Percentiles rank a stretch among this genome's conserved stretches.
These are phyloP conservation scores for Urosaurus nigricauda DNA, from an alignment of 2,797 vertebrate species.

Conservation along the genomic window DNA sequence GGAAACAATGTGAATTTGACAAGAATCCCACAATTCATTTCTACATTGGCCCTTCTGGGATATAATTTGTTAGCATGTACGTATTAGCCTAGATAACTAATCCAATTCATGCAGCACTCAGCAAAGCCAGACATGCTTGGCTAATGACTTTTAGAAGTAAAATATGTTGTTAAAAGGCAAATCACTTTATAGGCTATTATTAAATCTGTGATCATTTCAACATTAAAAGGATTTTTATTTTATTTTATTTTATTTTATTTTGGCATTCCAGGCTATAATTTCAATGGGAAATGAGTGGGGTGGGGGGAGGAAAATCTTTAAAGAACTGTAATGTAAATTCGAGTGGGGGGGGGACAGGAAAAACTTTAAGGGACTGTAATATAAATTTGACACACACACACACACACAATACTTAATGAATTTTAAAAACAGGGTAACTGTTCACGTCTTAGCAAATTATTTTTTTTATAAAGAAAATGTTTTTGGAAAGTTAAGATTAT, in stretches of 20 bases:
- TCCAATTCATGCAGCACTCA: slow-evolving; percentile 67
- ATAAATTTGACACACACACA: not conserved
- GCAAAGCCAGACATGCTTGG: slow-evolving; percentile 66
- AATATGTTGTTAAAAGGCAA: slow-evolving; percentile 70
- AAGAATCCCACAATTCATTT: slow-evolving; percentile 82
- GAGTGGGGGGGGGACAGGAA: not conserved
- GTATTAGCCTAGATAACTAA: slow-evolving; percentile 74
- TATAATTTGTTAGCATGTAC: slow-evolving; percentile 77
- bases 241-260: slow-evolving; percentile 62
- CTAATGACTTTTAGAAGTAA: slow-evolving; percentile 68
- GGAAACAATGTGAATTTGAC: slow-evolving; percentile 81
- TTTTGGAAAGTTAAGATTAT: slow-evolving; percentile 51
- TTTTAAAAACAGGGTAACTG: slow-evolving; percentile 55
- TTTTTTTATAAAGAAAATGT: slow-evolving; percentile 66
- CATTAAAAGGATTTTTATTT: slow-evolving; percentile 62
- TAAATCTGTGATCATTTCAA: slow-evolving; percentile 77
- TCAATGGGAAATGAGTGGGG: slow-evolving; percentile 58
- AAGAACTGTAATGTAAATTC: not conserved
- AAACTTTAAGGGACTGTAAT: slow-evolving; percentile 4
- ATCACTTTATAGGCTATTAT: slow-evolving; percentile 66
- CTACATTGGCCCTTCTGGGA: slow-evolving; percentile 77
- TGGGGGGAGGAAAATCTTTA: slow-evolving; percentile 5
- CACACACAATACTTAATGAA: not conserved
- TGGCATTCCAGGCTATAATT: slow-evolving; percentile 66
- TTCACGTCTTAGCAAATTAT: slow-evolving; percentile 66